Conservation (phyloP, 2,888 invertebrate species). For the Pyralis farinalis region DNA sequence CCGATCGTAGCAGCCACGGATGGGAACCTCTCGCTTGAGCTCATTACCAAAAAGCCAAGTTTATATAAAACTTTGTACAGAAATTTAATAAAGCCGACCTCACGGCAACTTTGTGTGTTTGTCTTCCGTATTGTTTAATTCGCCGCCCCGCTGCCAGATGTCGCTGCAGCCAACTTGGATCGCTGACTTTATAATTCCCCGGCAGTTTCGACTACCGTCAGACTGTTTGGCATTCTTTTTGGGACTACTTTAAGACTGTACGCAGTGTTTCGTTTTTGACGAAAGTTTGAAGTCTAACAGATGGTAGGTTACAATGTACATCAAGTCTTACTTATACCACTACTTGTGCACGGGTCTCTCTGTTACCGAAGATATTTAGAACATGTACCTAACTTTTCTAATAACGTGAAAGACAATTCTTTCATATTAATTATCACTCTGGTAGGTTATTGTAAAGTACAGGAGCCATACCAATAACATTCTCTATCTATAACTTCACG, state of each 20-base stretch:
- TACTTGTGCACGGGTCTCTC: too few relatives aligned
- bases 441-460: too few relatives aligned
- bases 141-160: constrained; percentile 25
- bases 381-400: too few relatives aligned
- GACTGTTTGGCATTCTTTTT: constrained; percentile 13
- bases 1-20: too few relatives aligned
- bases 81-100: constrained; percentile 18
- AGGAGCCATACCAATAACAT: too few relatives aligned
- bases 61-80: constrained; percentile 15
- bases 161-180: constrained; percentile 23
- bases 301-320: too few relatives aligned
- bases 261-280: constrained; percentile 20
- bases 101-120: constrained; percentile 17
- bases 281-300: neutral
- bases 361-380: too few relatives aligned
- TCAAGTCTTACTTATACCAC: too few relatives aligned
- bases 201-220: constrained; percentile 21
- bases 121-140: constrained; percentile 22
- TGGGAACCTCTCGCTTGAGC: neutral
- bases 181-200: constrained; percentile 28
- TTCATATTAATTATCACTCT: too few relatives aligned
- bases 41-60: neutral
- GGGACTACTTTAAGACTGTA: neutral
- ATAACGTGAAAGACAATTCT: too few relatives aligned
- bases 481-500: too few relatives aligned